A percentile compares a stretch with the other conserved stretches of the same genome.
phyloP scores from a whole-genome alignment of 1,140 invertebrate genomes.

The Temnothorax curvispinosus region DNA sequence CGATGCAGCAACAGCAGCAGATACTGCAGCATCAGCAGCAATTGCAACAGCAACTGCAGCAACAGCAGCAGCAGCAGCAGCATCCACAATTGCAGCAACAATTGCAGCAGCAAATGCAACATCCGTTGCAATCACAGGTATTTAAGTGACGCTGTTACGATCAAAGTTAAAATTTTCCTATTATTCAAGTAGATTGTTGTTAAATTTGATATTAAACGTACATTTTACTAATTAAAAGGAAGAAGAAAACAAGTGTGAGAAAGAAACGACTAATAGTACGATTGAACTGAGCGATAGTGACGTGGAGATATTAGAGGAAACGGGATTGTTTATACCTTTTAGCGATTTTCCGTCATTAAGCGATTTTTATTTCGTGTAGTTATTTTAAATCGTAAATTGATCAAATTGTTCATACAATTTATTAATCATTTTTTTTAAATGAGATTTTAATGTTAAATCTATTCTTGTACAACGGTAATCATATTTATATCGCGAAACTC shows the following conservation, averaged over 20 bases:
- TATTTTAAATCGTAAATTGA: conserved; percentile 47
- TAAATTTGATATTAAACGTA: conserved; percentile 30
- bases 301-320: too few species aligned
- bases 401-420: not conserved
- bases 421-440: conserved; percentile 10
- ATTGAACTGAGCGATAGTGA: not conserved
- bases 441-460: conserved; percentile 24
- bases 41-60: conserved; percentile 86
- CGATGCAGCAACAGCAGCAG: conserved; percentile 80
- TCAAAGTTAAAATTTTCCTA: conserved; percentile 52
- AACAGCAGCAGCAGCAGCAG: conserved; percentile 83
- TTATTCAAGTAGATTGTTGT: conserved; percentile 44
- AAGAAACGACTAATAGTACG: not conserved
- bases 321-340: not conserved
- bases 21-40: conserved; percentile 86
- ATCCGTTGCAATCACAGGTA: conserved; percentile 77
- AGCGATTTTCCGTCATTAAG: not conserved
- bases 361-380: conserved; percentile 3
- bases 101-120: conserved; percentile 83
- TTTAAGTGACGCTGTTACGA: conserved; percentile 74
- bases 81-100: conserved; percentile 85
- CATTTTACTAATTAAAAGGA: conserved; percentile 14
- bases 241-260: not conserved
- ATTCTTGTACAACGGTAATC: conserved; percentile 11
- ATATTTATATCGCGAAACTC: not conserved